phyloP scores from a whole-genome alignment of 2,888 invertebrate species.

The Sarcophaga variegata region DNA sequence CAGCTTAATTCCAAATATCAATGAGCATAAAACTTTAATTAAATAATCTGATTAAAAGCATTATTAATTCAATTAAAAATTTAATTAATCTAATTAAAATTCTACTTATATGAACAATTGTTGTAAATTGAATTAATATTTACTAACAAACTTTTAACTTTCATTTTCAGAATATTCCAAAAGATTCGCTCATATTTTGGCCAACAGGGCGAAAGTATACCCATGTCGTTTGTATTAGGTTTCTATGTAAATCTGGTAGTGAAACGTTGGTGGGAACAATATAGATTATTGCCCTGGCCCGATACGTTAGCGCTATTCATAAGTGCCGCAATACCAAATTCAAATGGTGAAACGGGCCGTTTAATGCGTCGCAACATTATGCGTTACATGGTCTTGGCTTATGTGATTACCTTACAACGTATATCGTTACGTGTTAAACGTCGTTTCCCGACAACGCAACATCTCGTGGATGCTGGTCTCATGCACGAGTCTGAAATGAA shows the following conservation, averaged over 20 bases:
- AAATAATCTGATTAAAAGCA: no score
- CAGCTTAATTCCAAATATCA: background rate
- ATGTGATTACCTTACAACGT: conserved; percentile 93
- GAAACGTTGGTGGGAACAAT: conserved; percentile 98
- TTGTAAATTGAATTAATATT: no score
- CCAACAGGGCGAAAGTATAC: conserved; percentile 93
- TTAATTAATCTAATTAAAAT: no score
- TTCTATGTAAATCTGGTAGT: conserved; percentile 97
- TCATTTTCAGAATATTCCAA: conserved; percentile 89
- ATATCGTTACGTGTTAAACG: conserved; percentile 93
- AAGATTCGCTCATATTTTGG: conserved; percentile 93
- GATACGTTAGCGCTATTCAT: conserved; percentile 95
- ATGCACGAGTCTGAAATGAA: conserved; percentile 96
- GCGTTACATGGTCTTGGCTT: conserved; percentile 93
- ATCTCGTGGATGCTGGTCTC: conserved; percentile 94
- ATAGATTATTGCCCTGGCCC: conserved; percentile 95
- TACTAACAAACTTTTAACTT: background rate
- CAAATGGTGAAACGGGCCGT: conserved; percentile 90
- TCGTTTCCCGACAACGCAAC: conserved; percentile 94
- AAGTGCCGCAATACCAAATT: conserved; percentile 94
- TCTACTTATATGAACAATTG: no score
- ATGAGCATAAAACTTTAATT: no score
- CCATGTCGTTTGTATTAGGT: conserved; percentile 97
- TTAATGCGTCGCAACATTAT: conserved; percentile 95
- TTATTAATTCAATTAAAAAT: no score